Evolutionary conservation across 2,113 vertebrate genomes (phyloP).

Genomic region (Tamias sibiricus): DNA sequence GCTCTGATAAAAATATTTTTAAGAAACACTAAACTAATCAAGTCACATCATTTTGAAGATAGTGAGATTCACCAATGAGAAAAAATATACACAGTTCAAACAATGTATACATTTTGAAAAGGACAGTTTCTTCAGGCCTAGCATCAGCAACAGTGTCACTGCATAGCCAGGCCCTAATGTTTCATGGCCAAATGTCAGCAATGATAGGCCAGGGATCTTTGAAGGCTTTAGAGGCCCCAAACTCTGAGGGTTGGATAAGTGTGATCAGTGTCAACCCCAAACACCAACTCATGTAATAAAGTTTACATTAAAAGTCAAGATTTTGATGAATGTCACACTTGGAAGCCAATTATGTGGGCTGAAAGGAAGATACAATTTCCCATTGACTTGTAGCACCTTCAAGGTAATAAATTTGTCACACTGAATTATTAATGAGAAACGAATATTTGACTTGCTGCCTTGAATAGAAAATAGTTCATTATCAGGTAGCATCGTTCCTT

Average conservation of each 20-base stretch:
- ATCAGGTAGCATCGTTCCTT: slow-evolving; percentile 84
- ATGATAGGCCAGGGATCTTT: neutral
- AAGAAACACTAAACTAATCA: neutral
- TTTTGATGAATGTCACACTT: slow-evolving; percentile 90
- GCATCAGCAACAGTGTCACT: neutral
- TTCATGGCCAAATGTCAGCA: slow-evolving; percentile 38
- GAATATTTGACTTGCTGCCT: slow-evolving; percentile 88
- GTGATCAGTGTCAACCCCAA: slow-evolving; percentile 2
- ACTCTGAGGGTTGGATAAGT: slow-evolving; percentile 3
- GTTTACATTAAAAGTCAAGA: slow-evolving; percentile 88
- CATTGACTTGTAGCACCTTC: slow-evolving; percentile 88
- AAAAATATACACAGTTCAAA: neutral
- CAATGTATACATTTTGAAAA: neutral
- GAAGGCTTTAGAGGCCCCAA: neutral
- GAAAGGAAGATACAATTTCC: slow-evolving; percentile 89
- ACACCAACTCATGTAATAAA: slow-evolving; percentile 67
- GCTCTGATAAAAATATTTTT: no score
- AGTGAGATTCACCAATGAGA: neutral
- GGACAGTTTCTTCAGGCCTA: neutral
- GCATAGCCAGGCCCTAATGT: neutral
- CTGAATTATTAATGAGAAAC: slow-evolving; percentile 91
- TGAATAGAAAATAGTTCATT: slow-evolving; percentile 90
- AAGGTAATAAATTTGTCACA: slow-evolving; percentile 91
- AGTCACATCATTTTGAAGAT: neutral
- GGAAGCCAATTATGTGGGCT: slow-evolving; percentile 89